Evolutionary conservation across 2,888 invertebrate species (phyloP).

Genomic region (Pherbina coryleti): DNA sequence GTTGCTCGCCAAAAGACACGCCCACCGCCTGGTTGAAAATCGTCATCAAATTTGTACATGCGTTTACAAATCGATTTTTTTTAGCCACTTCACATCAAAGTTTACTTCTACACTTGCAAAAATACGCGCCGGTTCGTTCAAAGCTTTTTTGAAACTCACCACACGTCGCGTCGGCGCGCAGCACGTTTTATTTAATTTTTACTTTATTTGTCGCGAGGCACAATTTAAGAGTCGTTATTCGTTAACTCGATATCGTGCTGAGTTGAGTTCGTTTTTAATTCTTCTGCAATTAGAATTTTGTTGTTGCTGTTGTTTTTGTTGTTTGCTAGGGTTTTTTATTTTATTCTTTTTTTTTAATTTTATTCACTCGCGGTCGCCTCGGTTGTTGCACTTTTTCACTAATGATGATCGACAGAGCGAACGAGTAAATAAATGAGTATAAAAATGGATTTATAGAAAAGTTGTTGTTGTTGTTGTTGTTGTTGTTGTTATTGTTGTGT

Average conservation of each 20-base stretch:
- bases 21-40: slow-evolving; percentile 57
- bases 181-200: neutral
- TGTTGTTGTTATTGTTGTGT: slow-evolving; percentile 47
- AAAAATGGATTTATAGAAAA: slow-evolving; percentile 11
- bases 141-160: neutral
- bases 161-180: neutral
- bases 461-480: slow-evolving; percentile 39
- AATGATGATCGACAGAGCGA: neutral
- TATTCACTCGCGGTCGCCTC: slow-evolving; percentile 32
- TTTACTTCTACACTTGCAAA: neutral
- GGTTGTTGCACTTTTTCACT: slow-evolving; percentile 39
- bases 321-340: neutral
- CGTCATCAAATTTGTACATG: slow-evolving; percentile 62
- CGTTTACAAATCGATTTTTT: neutral
- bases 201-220: neutral
- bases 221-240: neutral
- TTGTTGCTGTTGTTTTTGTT: slow-evolving; percentile 2
- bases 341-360: slow-evolving; percentile 4
- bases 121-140: neutral
- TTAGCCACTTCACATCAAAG: neutral
- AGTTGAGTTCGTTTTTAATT: slow-evolving; percentile 29
- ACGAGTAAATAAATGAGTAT: neutral
- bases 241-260: slow-evolving; percentile 6
- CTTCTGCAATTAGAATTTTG: neutral
- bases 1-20: slow-evolving; percentile 59